These are phyloP conservation scores for Strix aluco DNA, from an alignment of 2,113 vertebrate species.

Conservation along the genomic window DNA sequence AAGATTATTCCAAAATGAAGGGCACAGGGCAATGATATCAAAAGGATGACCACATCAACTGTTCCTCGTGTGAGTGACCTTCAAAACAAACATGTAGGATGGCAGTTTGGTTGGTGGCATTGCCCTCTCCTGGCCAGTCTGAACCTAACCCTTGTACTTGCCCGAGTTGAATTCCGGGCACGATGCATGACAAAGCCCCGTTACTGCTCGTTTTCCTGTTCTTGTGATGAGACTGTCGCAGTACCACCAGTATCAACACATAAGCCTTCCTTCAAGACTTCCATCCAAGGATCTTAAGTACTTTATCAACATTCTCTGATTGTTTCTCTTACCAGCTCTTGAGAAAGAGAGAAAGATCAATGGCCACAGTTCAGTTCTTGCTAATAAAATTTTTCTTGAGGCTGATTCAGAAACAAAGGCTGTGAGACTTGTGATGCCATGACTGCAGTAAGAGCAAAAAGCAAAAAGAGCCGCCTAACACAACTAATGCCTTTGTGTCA, in stretches of 20 bases:
- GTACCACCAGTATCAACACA: not conserved
- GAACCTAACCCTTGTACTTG: not conserved
- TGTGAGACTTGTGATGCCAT: not conserved
- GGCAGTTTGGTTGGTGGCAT: not conserved
- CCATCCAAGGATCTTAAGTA: not conserved
- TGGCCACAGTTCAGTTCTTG: not conserved
- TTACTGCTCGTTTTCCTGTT: not conserved
- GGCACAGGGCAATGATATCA: accelerated
- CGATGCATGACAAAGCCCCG: not conserved
- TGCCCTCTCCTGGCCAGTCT: constrained; percentile 69
- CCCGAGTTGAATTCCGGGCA: not conserved
- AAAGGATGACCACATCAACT: not conserved
- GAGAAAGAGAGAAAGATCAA: not conserved
- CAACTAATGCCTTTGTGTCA: not conserved
- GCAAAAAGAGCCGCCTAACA: not conserved
- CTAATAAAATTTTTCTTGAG: not conserved
- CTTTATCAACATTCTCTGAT: not conserved
- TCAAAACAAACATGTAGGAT: not conserved
- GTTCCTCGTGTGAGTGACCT: not conserved
- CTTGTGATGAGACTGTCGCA: not conserved
- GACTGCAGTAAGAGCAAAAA: not conserved
- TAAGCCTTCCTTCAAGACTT: not conserved
- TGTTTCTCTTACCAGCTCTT: not conserved
- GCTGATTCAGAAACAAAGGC: not conserved
- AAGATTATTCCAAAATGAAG: not conserved